phyloP scores from a whole-genome alignment of 2,113 vertebrate genomes.

The Diglossa brunneiventris region DNA sequence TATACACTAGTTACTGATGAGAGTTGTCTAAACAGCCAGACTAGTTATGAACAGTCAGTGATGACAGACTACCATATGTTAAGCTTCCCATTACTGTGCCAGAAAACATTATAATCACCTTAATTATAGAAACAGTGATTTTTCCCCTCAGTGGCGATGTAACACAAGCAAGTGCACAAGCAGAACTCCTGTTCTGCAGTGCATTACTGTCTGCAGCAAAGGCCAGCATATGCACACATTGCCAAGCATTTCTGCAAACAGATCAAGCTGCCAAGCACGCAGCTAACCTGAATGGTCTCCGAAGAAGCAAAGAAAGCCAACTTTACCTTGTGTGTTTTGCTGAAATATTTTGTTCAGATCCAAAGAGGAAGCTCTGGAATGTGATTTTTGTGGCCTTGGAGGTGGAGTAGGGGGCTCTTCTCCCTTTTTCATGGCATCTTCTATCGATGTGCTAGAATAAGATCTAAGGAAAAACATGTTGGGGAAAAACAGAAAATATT shows the following conservation, averaged over 20 bases:
- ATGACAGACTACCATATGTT: constrained; percentile 23
- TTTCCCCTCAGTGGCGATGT: background rate
- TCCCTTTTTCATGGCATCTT: constrained; percentile 91
- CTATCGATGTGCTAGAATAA: constrained; percentile 93
- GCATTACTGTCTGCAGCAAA: background rate
- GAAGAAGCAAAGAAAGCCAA: background rate
- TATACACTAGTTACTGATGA: background rate
- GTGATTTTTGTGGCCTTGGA: constrained; percentile 91
- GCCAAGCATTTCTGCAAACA: background rate
- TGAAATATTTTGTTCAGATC: constrained; percentile 97
- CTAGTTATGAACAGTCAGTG: constrained; percentile 9
- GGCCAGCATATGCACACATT: background rate
- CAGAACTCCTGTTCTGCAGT: background rate
- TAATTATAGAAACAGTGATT: constrained; percentile 10
- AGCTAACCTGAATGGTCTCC: background rate
- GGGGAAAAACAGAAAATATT: background rate
- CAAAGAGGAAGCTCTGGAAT: constrained; percentile 96
- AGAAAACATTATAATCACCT: constrained; percentile 15
- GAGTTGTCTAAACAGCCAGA: background rate
- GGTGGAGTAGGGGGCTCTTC: constrained; percentile 94
- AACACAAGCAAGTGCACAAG: background rate
- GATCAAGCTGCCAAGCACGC: background rate
- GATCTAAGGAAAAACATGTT: constrained; percentile 77
- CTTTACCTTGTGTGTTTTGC: constrained; percentile 83
- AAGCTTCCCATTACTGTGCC: background rate